Percentiles rank a stretch among this genome's conserved stretches.
Evolutionary conservation across 37 sponge, comb jelly and placozoan genomes (phyloP).

Genomic region (Chondrosia reniformis): DNA sequence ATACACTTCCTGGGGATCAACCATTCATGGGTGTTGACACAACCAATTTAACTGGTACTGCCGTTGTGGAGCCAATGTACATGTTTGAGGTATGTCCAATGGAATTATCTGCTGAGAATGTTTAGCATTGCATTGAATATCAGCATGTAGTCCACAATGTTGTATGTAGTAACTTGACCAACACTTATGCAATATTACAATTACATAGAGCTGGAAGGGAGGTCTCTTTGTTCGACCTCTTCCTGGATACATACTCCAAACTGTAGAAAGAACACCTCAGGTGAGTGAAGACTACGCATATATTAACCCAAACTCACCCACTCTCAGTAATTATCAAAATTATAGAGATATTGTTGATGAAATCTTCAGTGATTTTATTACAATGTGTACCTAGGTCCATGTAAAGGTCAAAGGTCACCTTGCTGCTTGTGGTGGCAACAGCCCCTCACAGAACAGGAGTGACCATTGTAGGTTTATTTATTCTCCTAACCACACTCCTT

Average conservation of each 20-base stretch:
- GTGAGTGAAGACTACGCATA: constrained; percentile 34
- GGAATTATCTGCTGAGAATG: not conserved
- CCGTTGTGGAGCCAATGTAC: constrained; percentile 1
- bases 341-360: too few relatives aligned
- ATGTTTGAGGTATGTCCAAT: constrained; percentile 48
- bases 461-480: constrained; percentile 59
- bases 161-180: not conserved
- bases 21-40: constrained; percentile 29
- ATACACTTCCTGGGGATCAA: constrained; percentile 49
- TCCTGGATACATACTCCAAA: constrained; percentile 79
- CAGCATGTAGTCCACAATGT: not conserved
- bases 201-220: constrained; percentile 47
- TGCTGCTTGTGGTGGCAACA: constrained; percentile 49
- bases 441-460: not conserved
- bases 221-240: constrained; percentile 73
- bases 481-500: constrained; percentile 36
- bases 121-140: too few relatives aligned
- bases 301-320: too few relatives aligned
- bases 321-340: too few relatives aligned
- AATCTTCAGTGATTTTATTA: too few relatives aligned
- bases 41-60: constrained; percentile 43
- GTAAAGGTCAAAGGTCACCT: constrained; percentile 51
- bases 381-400: constrained; percentile 50
- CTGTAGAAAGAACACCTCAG: constrained; percentile 79
- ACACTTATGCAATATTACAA: too few relatives aligned